These are phyloP conservation scores for Margarornis squamiger DNA, from an alignment of 2,797 vertebrate genomes.

Conservation along the genomic window DNA sequence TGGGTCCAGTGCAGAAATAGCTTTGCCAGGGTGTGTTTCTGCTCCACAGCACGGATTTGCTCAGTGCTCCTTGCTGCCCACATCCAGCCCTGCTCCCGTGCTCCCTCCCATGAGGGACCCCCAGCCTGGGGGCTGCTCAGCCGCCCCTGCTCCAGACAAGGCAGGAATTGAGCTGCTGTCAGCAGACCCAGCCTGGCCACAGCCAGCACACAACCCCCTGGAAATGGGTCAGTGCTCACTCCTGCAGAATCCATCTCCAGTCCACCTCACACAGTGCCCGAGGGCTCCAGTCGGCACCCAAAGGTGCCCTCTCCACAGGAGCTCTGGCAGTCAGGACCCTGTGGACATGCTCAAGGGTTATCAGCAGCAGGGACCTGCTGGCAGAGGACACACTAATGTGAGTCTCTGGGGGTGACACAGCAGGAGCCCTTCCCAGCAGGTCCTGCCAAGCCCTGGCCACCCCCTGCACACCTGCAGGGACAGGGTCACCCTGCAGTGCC, in stretches of 20 bases:
- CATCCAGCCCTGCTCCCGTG: fast-evolving
- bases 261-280: fast-evolving
- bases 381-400: fast-evolving
- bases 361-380: neutral
- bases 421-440: neutral
- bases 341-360: fast-evolving
- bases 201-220: neutral
- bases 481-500: neutral
- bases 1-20: fast-evolving
- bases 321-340: neutral
- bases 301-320: neutral
- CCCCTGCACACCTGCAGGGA: fast-evolving
- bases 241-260: fast-evolving
- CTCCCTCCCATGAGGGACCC: neutral
- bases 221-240: neutral
- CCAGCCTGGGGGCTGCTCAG: neutral
- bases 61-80: neutral
- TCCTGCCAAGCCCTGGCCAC: neutral
- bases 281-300: neutral
- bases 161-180: neutral
- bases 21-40: fast-evolving
- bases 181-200: neutral
- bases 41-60: neutral
- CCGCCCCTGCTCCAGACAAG: neutral
- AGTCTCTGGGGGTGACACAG: neutral